Percentiles rank a stretch among this genome's conserved stretches.
Conservation (phyloP, 2,797 vertebrate genomes). For the Melanotaenia parkinsoni region DNA sequence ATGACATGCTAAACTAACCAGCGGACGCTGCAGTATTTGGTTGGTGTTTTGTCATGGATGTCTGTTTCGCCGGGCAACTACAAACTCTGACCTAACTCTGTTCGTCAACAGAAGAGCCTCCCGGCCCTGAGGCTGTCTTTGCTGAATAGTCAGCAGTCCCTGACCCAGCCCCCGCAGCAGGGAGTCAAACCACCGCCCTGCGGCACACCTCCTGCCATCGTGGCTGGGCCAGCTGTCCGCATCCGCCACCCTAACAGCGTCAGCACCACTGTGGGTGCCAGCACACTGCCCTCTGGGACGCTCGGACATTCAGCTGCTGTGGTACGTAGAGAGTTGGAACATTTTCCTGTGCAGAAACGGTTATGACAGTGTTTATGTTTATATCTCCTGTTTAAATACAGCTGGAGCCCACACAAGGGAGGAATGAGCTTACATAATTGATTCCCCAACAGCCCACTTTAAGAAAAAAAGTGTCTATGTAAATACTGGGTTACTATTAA, state of each 20-base stretch:
- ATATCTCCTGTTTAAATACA: not conserved
- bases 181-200: slow-evolving; percentile 78
- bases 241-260: slow-evolving; percentile 87
- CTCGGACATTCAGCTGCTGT: slow-evolving; percentile 81
- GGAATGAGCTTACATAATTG: not conserved
- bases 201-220: slow-evolving; percentile 70
- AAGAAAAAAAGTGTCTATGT: not conserved
- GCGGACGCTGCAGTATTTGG: slow-evolving; percentile 20
- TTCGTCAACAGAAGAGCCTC: slow-evolving; percentile 87
- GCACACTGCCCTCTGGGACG: slow-evolving; percentile 76
- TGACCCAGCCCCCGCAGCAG: slow-evolving; percentile 82
- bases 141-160: slow-evolving; percentile 87
- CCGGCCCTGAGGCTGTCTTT: slow-evolving; percentile 89
- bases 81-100: slow-evolving; percentile 56
- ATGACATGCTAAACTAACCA: slow-evolving; percentile 13
- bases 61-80: slow-evolving; percentile 29
- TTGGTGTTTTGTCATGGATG: slow-evolving; percentile 26
- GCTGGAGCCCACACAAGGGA: not conserved
- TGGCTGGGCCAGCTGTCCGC: slow-evolving; percentile 81
- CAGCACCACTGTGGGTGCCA: slow-evolving; percentile 76
- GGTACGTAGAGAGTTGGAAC: slow-evolving; percentile 78
- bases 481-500: not conserved
- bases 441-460: not conserved
- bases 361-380: slow-evolving; percentile 1
- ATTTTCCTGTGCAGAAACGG: slow-evolving; percentile 6